These are phyloP conservation scores for Pegea sp. DNA, from an alignment of 23 tunicate genomes.

Conservation along the genomic window DNA sequence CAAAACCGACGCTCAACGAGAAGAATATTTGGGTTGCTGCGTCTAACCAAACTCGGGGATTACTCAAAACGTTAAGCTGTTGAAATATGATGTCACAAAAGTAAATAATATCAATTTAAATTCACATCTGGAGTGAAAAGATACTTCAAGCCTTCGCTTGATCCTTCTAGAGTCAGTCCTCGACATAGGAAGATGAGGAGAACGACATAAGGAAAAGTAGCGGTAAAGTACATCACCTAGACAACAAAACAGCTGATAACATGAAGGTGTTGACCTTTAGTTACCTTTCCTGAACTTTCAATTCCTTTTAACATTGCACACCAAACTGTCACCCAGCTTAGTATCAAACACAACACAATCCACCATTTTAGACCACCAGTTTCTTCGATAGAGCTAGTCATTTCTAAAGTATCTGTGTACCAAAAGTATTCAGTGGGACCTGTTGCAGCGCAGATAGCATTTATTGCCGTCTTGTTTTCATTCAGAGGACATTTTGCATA, in stretches of 20 bases:
- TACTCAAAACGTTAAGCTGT: constrained; percentile 30
- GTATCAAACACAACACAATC: constrained; percentile 51
- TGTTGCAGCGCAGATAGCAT: constrained; percentile 19
- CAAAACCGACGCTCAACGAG: constrained; percentile 76
- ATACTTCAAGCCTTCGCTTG: constrained; percentile 39
- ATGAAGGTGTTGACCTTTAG: not conserved
- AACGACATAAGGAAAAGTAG: constrained; percentile 83
- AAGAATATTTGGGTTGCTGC: constrained; percentile 99
- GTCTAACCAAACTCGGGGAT: constrained; percentile 91
- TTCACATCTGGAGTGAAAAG: constrained; percentile 93
- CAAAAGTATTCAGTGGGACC: constrained; percentile 82
- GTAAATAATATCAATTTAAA: not conserved
- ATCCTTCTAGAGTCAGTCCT: constrained; percentile 64
- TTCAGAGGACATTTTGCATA: constrained; percentile 60
- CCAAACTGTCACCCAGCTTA: constrained; percentile 78
- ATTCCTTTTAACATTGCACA: constrained; percentile 84
- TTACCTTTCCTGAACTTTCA: constrained; percentile 82
- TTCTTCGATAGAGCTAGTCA: constrained; percentile 28
- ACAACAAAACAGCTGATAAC: too few species aligned
- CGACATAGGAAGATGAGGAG: constrained; percentile 56
- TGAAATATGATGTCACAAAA: not conserved
- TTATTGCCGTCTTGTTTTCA: constrained; percentile 37
- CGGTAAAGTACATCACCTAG: constrained; percentile 98
- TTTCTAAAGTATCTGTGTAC: constrained; percentile 67
- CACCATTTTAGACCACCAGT: constrained; percentile 76